Evolutionary conservation across 2,888 invertebrate genomes (phyloP), one percentile per base, ranked within the genome.

Genomic region (Himalopsyche anomala): DNA sequence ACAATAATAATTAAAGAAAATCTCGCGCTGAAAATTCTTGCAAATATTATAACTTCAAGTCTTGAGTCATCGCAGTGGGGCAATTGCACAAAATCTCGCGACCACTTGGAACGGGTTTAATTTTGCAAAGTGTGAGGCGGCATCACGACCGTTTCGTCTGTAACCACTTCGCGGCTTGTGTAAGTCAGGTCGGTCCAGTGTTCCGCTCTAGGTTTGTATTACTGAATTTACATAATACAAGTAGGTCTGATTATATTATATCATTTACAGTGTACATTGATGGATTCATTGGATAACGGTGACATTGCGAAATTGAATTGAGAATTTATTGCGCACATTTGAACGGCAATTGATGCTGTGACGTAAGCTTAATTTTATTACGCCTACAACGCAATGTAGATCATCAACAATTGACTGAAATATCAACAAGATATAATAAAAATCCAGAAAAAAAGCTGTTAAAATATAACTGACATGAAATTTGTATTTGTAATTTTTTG

Each of bases 31-130:
- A 74, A 74, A 36, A 74, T 38, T 74, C 74, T 74, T 74, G 12
- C 74, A 38, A 28, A 74, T 74, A 28, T 62, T 62, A 74, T 36
- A 74, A 36, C 38, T 74, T 74, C 36, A 36, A 74, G 74, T 11
- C 28, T 36, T 15, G 74, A 74, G 15, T 51, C 74, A 12, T 74
- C 19, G 36, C 36, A 74, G 74, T 36, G 74, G 15, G 74, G 38
- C 74, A 74, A 36, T 74, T 36, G 74, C 74, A 38, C 36, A 74
- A 74, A 28, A 74, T 74, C 74, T 74, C 36, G 38, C 36, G 38
- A 28, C 12, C 74, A 15, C 38, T 74, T 38, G 74, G 51, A 74
- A 15, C 74, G 74, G 36, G 74, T 74, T 74, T 74, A 15, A 36
- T 74, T 74, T 74, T 74, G 74, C 36, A 38, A 74, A 74, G 38